Conservation (phyloP, 2,888 invertebrate species). For the Marronus borbonicus region DNA sequence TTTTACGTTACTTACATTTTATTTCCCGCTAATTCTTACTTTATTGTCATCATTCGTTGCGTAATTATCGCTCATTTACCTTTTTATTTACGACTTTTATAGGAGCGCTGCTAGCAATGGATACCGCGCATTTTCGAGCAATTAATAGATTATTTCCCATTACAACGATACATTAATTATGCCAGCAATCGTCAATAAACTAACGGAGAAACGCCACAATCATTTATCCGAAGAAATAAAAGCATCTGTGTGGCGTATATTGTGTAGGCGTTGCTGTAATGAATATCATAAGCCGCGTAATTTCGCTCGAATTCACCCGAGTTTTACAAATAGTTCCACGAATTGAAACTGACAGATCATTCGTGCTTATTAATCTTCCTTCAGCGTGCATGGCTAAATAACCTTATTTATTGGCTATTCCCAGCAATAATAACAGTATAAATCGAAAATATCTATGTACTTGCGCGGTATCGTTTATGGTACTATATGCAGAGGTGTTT, state of each 20-base stretch:
- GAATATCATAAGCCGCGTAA: slow-evolving; percentile 8
- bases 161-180: neutral
- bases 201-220: slow-evolving; percentile 1
- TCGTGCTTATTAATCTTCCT: slow-evolving; percentile 29
- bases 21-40: neutral
- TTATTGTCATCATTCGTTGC: neutral
- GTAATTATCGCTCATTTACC: neutral
- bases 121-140: slow-evolving; percentile 13
- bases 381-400: slow-evolving; percentile 2
- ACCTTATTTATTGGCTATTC: neutral
- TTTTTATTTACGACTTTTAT: slow-evolving; percentile 20
- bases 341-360: slow-evolving; percentile 8
- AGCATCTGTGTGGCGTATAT: neutral
- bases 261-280: slow-evolving; percentile 18
- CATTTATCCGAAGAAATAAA: slow-evolving; percentile 8
- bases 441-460: neutral
- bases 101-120: neutral
- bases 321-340: slow-evolving; percentile 26
- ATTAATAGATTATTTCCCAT: slow-evolving; percentile 17
- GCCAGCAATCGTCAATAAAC: slow-evolving; percentile 5
- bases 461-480: too few species aligned
- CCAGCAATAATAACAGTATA: slow-evolving; percentile 26
- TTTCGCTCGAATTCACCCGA: slow-evolving; percentile 12
- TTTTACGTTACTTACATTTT: neutral
- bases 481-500: too few species aligned